phyloP scores from a whole-genome alignment of 1,140 invertebrate species.

The Tyrophagus putrescentiae region DNA sequence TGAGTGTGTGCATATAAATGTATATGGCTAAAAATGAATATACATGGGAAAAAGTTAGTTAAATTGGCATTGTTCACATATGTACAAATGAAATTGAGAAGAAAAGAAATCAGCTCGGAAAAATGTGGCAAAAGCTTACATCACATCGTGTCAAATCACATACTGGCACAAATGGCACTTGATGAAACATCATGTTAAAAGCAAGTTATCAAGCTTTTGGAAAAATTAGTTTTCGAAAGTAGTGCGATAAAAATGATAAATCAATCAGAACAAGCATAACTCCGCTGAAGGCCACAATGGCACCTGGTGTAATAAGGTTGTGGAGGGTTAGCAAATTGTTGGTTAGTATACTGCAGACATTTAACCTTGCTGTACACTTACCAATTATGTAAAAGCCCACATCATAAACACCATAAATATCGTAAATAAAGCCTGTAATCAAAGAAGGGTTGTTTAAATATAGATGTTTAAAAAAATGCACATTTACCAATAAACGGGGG shows the following conservation, averaged over 20 bases:
- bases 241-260: slow-evolving; percentile 22
- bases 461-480: background rate
- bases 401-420: slow-evolving; percentile 56
- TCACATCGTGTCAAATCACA: background rate
- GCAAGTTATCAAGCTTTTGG: background rate
- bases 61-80: too few relatives aligned
- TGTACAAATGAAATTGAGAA: too few relatives aligned
- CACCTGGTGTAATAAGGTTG: slow-evolving; percentile 42
- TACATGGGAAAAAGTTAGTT: too few relatives aligned
- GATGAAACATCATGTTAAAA: background rate
- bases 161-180: slow-evolving; percentile 3
- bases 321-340: background rate
- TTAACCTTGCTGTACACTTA: background rate
- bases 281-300: slow-evolving; percentile 67
- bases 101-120: too few relatives aligned
- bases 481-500: slow-evolving; percentile 33
- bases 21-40: too few relatives aligned
- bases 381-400: slow-evolving; percentile 54
- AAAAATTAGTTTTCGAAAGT: background rate
- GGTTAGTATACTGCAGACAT: background rate
- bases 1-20: too few relatives aligned
- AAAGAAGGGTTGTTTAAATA: background rate
- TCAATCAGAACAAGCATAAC: slow-evolving; percentile 74
- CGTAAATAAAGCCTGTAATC: slow-evolving; percentile 58
- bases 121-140: too few relatives aligned